Evolutionary conservation across 2,113 vertebrate species (phyloP).

Genomic region (Ginglymostoma cirratum): DNA sequence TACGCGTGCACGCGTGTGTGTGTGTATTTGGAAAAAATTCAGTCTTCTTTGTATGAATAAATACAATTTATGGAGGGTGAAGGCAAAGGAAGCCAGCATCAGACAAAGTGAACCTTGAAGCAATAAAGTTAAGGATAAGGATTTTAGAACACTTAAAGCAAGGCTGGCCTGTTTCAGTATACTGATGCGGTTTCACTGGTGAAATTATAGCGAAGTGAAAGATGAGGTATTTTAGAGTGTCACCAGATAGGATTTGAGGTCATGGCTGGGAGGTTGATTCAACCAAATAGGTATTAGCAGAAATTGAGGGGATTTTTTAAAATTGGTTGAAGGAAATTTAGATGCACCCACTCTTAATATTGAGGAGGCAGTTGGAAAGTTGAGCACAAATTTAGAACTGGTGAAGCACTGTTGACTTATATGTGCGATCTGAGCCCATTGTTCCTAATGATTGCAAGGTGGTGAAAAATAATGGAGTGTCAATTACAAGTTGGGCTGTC

Average conservation of each 20-base stretch:
- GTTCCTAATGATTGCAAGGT: not conserved
- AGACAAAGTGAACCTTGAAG: not conserved
- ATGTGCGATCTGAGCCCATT: not conserved
- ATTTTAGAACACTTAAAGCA: not conserved
- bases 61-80: not conserved
- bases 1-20: no score
- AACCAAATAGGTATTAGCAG: not conserved
- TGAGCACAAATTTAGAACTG: not conserved
- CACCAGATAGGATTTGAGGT: not conserved
- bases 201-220: not conserved
- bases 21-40: not conserved
- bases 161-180: not conserved
- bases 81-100: not conserved
- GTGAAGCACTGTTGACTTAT: not conserved
- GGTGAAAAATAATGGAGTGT: not conserved
- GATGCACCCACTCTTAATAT: not conserved
- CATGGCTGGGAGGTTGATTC: not conserved
- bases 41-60: not conserved
- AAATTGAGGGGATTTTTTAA: not conserved
- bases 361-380: not conserved
- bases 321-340: not conserved
- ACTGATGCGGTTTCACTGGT: not conserved
- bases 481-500: not conserved
- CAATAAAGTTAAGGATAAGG: not conserved
- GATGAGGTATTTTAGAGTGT: not conserved